Base-by-base conservation (phyloP, 2,113 vertebrate genomes). In the Stigmatopora nigra region DNA sequence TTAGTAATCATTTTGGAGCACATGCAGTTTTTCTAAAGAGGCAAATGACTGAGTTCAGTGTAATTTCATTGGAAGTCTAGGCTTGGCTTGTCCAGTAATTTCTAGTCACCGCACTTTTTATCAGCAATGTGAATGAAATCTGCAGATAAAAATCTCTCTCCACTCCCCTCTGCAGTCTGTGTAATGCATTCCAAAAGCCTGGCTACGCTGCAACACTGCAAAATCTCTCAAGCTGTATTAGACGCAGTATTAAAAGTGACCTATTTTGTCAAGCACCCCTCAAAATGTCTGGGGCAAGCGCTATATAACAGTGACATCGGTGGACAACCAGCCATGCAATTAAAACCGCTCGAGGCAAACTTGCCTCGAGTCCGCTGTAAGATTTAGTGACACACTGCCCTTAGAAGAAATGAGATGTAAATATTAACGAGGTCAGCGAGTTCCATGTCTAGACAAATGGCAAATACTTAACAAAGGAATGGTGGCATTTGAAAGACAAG, bases 181-280 rank as follows among this genome's bases (percentile, higher is more conserved):
- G 68, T 74, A 71, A 64, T 71, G 70, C 73, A 73, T 80, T 69
- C 67, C 73, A 61, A 69, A 56, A 68, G 71, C 74, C 46, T 69
- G 52, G 63, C 70, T 16, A 20, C 41, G 64, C 76, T 78, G 65
- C 60, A 67, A 70, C 70, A 41, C 65, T 1, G n/a, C 75, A 76
- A 78, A 87, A 84, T 82, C 83, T 60, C 64, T 71, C 62, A 52
- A 67, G 70, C 69, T 72, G 71, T 64, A 73, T 72, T 77, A 67
- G 75, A 80, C 73, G 53, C 66, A 35, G 73, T 46, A 80, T 87
- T 84, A 84, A 78, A 85, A 70, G 70, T 83, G 84, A 85, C 86
- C 84, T 80, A 86, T 82, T 89, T 86, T 69, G 72, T 70, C 77
- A 56, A 36, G 38, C 71, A 48, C 63, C 19, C 17, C 57, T 68